These are phyloP conservation scores for Drosophila lacicola DNA, from an alignment of 2,888 invertebrate genomes.

Conservation along the genomic window DNA sequence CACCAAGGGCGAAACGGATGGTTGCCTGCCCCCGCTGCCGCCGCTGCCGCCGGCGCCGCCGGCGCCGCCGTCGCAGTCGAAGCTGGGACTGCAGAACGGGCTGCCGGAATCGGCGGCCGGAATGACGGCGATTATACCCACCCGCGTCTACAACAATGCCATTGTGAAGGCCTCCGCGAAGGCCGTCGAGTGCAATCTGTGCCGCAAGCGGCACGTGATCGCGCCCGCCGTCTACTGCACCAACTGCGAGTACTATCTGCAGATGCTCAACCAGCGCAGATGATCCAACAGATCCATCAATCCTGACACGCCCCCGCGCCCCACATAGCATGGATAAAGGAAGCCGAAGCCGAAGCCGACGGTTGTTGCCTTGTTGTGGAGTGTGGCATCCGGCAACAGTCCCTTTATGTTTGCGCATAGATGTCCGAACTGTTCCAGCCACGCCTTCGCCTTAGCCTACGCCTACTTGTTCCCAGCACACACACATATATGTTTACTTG, in stretches of 20 bases:
- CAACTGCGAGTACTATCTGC: slow-evolving; percentile 97
- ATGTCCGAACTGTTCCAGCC: slow-evolving; percentile 61
- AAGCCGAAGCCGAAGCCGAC: background rate
- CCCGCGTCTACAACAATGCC: slow-evolving; percentile 85
- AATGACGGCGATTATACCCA: slow-evolving; percentile 84
- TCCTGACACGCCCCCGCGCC: too few species aligned
- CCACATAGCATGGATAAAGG: background rate
- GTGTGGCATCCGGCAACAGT: slow-evolving; percentile 49
- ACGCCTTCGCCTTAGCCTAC: slow-evolving; percentile 31
- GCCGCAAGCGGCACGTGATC: slow-evolving; percentile 92
- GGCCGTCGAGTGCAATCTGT: slow-evolving; percentile 92
- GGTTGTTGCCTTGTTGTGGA: slow-evolving; percentile 15
- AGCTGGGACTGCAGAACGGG: slow-evolving; percentile 68
- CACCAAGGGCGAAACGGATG: slow-evolving; percentile 87
- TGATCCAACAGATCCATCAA: slow-evolving; percentile 52
- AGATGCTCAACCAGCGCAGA: slow-evolving; percentile 85
- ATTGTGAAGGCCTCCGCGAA: slow-evolving; percentile 86
- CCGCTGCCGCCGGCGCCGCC: slow-evolving; percentile 17
- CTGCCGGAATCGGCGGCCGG: slow-evolving; percentile 42
- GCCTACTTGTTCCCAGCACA: slow-evolving; percentile 50
- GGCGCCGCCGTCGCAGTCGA: slow-evolving; percentile 61
- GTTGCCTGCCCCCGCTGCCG: slow-evolving; percentile 16
- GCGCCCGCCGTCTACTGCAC: slow-evolving; percentile 93
- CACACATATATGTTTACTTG: slow-evolving; percentile 50
- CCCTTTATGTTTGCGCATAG: slow-evolving; percentile 83